Evolutionary conservation across 2,113 vertebrate species (phyloP).

Genomic region (Syngnathus floridae): DNA sequence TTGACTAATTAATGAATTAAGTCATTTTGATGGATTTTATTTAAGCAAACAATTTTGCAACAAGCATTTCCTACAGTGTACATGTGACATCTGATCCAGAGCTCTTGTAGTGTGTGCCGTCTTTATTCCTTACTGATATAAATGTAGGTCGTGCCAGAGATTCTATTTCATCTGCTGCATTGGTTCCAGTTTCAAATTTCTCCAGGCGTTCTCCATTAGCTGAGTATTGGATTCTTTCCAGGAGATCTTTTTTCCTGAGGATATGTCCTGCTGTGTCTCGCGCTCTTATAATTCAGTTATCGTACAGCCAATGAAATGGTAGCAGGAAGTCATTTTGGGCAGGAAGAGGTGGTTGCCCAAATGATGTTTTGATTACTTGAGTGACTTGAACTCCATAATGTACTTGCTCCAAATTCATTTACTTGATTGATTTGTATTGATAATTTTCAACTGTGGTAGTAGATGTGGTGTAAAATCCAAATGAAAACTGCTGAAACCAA

Average conservation of each 20-base stretch:
- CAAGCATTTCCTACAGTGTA: not conserved
- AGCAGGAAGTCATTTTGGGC: not conserved
- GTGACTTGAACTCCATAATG: not conserved
- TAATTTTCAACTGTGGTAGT: not conserved
- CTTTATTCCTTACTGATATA: constrained; percentile 10
- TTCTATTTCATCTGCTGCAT: constrained; percentile 19
- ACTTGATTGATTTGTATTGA: not conserved
- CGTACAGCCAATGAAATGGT: constrained; percentile 17
- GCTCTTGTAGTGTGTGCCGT: not conserved
- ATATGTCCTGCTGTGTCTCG: not conserved
- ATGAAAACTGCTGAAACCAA: not conserved
- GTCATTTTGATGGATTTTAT: not conserved
- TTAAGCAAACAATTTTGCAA: not conserved
- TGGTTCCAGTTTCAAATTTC: constrained; percentile 32
- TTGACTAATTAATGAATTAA: not conserved
- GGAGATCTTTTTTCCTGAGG: constrained; percentile 24
- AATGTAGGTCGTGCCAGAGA: constrained; percentile 5
- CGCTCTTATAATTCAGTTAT: constrained; percentile 17
- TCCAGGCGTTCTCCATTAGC: constrained; percentile 30
- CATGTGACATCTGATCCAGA: not conserved
- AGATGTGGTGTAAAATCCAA: not conserved
- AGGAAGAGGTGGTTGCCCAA: constrained; percentile 1
- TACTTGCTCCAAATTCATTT: not conserved
- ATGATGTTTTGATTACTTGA: constrained; percentile 3
- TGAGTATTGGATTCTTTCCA: constrained; percentile 32